A percentile compares a stretch with the other conserved stretches of the same genome.
These are phyloP conservation scores for Poecile atricapillus DNA, from an alignment of 2,113 vertebrate genomes.

Conservation along the genomic window DNA sequence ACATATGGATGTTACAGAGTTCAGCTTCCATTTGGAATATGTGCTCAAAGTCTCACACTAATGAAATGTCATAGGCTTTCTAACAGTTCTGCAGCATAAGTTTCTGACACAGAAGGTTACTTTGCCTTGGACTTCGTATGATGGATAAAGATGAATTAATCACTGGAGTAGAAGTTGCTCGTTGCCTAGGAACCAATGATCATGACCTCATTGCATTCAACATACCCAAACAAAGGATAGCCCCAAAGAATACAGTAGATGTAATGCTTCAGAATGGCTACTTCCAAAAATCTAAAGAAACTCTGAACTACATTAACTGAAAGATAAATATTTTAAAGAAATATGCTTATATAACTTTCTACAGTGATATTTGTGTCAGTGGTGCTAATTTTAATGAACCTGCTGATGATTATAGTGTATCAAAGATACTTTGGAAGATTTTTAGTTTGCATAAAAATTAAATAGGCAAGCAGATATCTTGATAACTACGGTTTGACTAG, in stretches of 20 bases:
- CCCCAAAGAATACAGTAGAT: neutral
- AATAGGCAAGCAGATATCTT: neutral
- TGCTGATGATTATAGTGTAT: neutral
- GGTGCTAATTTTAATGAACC: neutral
- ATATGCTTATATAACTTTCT: neutral
- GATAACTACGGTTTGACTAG: neutral
- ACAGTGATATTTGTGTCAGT: neutral
- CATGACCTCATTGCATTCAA: constrained; percentile 54
- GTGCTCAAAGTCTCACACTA: neutral
- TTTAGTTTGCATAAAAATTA: neutral
- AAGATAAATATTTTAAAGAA: neutral
- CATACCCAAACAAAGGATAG: constrained; percentile 7
- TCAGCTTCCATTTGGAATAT: neutral
- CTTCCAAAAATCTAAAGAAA: neutral
- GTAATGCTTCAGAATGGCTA: neutral
- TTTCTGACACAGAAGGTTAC: constrained; percentile 31
- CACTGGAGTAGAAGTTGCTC: constrained; percentile 46
- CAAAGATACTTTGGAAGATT: neutral
- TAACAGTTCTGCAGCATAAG: neutral
- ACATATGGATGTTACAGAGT: neutral
- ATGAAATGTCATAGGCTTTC: neutral
- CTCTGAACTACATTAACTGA: neutral
- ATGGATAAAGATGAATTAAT: constrained; percentile 55
- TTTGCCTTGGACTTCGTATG: constrained; percentile 2
- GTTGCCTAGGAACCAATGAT: constrained; percentile 59